These are phyloP conservation scores for Chalcosyrphus nemorum DNA, from an alignment of 2,888 invertebrate genomes.

Conservation along the genomic window DNA sequence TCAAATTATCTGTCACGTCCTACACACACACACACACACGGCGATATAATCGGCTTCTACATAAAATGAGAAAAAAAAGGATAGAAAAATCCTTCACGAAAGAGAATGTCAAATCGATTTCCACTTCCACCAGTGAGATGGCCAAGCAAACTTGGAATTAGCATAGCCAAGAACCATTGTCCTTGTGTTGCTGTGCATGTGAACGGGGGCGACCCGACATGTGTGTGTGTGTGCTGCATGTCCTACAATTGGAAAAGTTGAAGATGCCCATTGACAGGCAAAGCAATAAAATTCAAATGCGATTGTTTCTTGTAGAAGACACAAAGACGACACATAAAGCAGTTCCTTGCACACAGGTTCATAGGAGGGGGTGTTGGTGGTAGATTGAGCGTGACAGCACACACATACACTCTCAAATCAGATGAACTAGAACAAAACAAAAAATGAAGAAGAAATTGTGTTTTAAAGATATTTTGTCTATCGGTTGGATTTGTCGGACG, in stretches of 20 bases:
- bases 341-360: conserved; percentile 5
- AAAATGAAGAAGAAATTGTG: conserved; percentile 41
- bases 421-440: background rate
- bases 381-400: conserved; percentile 28
- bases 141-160: conserved; percentile 65
- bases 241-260: conserved; percentile 72
- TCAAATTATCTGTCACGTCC: conserved; percentile 66
- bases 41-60: conserved; percentile 48
- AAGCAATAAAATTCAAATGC: conserved; percentile 82
- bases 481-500: conserved; percentile 30
- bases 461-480: conserved; percentile 33
- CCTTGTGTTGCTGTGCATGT: conserved; percentile 31
- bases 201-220: no score
- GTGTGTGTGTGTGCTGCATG: conserved; percentile 36
- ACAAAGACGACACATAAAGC: conserved; percentile 70
- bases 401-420: background rate
- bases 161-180: conserved; percentile 71
- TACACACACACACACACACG: conserved; percentile 1
- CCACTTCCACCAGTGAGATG: conserved; percentile 52
- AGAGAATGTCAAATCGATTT: conserved; percentile 69
- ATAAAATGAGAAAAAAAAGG: background rate
- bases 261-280: conserved; percentile 77
- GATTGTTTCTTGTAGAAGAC: conserved; percentile 75
- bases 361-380: background rate
- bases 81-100: conserved; percentile 7